These are phyloP conservation scores for Balearica regulorum DNA, from an alignment of 2,797 vertebrate genomes.

Conservation along the genomic window DNA sequence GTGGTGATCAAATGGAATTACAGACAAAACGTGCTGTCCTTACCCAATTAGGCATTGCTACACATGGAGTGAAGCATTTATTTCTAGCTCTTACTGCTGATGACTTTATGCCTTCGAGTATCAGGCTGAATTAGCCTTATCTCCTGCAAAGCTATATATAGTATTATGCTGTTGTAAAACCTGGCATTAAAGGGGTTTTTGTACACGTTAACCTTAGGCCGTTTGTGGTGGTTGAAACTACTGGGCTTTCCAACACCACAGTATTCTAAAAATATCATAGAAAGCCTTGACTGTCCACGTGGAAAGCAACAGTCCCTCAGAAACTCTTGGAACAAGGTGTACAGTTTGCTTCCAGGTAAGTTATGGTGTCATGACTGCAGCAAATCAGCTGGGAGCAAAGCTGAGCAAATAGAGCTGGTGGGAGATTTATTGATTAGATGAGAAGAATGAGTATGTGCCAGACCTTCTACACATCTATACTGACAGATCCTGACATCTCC, in stretches of 20 bases:
- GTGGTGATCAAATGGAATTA: not conserved
- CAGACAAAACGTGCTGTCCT: not conserved
- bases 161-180: not conserved
- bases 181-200: not conserved
- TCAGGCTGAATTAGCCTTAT: slow-evolving; percentile 13
- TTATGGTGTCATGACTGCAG: not conserved
- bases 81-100: not conserved
- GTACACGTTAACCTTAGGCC: not conserved
- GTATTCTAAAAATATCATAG: slow-evolving; percentile 9
- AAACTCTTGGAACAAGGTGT: not conserved
- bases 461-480: not conserved
- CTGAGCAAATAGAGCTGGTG: not conserved
- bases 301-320: not conserved
- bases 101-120: not conserved
- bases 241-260: not conserved
- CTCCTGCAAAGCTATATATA: slow-evolving; percentile 6
- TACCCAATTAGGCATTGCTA: not conserved
- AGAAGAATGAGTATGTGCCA: not conserved
- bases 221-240: not conserved
- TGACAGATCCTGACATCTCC: not conserved
- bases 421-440: not conserved
- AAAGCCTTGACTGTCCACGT: not conserved
- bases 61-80: not conserved
- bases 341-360: not conserved
- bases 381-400: not conserved